Conservation (phyloP, 2,113 vertebrate genomes). For the Crypturellus undulatus region DNA sequence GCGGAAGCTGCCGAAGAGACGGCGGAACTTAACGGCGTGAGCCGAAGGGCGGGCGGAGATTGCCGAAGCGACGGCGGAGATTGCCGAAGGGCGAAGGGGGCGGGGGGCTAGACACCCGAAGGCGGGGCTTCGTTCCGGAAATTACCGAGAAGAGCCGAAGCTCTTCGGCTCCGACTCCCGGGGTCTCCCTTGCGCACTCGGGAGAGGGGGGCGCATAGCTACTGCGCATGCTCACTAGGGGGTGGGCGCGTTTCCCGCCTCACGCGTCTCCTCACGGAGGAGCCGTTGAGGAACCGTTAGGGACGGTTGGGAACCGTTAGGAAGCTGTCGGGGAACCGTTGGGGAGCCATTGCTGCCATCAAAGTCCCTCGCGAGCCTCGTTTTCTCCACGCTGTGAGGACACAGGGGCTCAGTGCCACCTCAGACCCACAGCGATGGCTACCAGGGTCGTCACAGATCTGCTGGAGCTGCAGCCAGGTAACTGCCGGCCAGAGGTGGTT, state of each 20-base stretch:
- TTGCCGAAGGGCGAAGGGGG: background rate
- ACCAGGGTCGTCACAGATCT: rapidly evolving
- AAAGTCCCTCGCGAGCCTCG: rapidly evolving
- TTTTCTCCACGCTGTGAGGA: too few relatives aligned
- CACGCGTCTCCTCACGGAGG: background rate
- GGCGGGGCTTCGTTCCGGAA: background rate
- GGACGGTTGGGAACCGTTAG: rapidly evolving
- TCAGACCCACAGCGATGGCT: rapidly evolving
- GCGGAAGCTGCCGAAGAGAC: constrained; percentile 46
- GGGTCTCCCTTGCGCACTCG: background rate
- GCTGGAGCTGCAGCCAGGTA: rapidly evolving
- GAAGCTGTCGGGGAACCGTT: background rate
- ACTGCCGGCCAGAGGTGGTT: background rate
- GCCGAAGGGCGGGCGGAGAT: background rate
- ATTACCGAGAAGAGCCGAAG: background rate
- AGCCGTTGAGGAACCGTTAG: background rate
- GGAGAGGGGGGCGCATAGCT: rapidly evolving
- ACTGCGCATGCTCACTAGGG: background rate
- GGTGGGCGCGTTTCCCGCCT: background rate
- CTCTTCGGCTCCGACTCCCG: rapidly evolving
- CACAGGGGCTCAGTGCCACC: rapidly evolving
- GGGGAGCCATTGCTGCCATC: rapidly evolving
- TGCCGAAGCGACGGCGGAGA: background rate
- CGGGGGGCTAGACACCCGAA: background rate
- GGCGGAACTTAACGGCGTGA: constrained; percentile 42